Percentiles rank a stretch among this genome's conserved stretches.
These are phyloP conservation scores for Agapostemon virescens DNA, from an alignment of 2,888 invertebrate species.

Conservation along the genomic window DNA sequence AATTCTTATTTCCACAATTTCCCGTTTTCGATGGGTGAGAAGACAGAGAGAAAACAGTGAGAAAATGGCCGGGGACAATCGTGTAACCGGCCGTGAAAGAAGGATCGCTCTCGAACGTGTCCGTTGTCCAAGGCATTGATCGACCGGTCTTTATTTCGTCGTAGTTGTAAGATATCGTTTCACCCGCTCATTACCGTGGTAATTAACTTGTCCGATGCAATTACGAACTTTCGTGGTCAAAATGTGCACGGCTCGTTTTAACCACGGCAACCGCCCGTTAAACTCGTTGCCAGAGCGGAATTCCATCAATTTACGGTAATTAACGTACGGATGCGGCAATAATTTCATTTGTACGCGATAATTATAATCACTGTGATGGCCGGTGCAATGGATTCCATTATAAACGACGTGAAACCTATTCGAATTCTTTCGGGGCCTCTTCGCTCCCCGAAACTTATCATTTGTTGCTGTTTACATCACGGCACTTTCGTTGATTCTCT, in stretches of 20 bases:
- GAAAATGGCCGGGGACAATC: background rate
- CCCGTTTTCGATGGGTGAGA: background rate
- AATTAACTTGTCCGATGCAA: slow-evolving; percentile 68
- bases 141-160: slow-evolving; percentile 44
- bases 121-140: slow-evolving; percentile 15
- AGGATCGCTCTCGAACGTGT: slow-evolving; percentile 14
- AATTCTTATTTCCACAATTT: slow-evolving; percentile 32
- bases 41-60: too few relatives aligned
- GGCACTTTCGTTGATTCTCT: background rate
- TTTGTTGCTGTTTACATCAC: background rate
- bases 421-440: background rate
- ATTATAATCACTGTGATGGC: slow-evolving; percentile 43
- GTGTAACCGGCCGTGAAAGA: background rate
- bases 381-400: background rate
- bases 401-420: slow-evolving; percentile 6
- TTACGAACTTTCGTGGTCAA: slow-evolving; percentile 68
- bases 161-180: slow-evolving; percentile 61
- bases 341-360: slow-evolving; percentile 64
- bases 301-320: slow-evolving; percentile 66
- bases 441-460: background rate
- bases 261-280: slow-evolving; percentile 59
- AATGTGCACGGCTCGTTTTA: slow-evolving; percentile 55
- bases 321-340: slow-evolving; percentile 63
- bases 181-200: slow-evolving; percentile 60
- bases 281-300: slow-evolving; percentile 59